phyloP scores from a whole-genome alignment of 2,888 invertebrate species.

The Caenorhabditis japonica region DNA sequence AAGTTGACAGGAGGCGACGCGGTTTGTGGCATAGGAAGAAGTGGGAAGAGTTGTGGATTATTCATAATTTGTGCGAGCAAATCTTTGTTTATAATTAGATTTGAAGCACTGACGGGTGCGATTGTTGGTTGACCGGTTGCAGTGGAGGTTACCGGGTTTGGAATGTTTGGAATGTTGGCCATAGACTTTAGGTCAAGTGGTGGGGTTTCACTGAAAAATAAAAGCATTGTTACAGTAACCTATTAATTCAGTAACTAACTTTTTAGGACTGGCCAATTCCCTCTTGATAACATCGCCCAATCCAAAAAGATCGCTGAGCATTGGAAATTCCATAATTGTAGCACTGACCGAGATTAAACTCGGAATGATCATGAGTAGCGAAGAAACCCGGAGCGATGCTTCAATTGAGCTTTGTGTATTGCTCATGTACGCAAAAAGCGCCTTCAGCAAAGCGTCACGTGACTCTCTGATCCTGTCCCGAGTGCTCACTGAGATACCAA shows the following conservation, averaged over 20 bases:
- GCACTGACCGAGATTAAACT: conserved; percentile 65
- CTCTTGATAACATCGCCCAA: conserved; percentile 59
- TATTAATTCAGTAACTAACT: conserved; percentile 12
- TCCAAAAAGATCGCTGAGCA: conserved; percentile 66
- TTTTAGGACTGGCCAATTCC: conserved; percentile 37
- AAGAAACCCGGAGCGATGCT: conserved; percentile 71
- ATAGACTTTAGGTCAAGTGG: conserved; percentile 28
- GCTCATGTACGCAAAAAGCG: conserved; percentile 68
- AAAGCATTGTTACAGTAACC: conserved; percentile 24
- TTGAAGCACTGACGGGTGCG: too few species aligned
- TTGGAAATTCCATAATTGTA: conserved; percentile 53
- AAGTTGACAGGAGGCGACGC: conserved; percentile 34
- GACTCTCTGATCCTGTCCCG: conserved; percentile 68
- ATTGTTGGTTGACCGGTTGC: too few species aligned
- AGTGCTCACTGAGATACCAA: conserved; percentile 62
- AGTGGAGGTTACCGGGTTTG: conserved; percentile 20
- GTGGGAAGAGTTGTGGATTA: conserved; percentile 39
- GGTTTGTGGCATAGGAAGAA: conserved; percentile 18
- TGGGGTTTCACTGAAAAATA: conserved; percentile 47
- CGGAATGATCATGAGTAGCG: conserved; percentile 73
- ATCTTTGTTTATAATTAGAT: conserved; percentile 46
- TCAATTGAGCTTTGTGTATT: conserved; percentile 61
- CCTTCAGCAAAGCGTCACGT: conserved; percentile 69
- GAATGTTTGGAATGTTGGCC: conserved; percentile 14
- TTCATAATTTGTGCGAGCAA: conserved; percentile 40